Evolutionary conservation across 1,140 invertebrate species (phyloP).

Genomic region (Onthophagus taurus): DNA sequence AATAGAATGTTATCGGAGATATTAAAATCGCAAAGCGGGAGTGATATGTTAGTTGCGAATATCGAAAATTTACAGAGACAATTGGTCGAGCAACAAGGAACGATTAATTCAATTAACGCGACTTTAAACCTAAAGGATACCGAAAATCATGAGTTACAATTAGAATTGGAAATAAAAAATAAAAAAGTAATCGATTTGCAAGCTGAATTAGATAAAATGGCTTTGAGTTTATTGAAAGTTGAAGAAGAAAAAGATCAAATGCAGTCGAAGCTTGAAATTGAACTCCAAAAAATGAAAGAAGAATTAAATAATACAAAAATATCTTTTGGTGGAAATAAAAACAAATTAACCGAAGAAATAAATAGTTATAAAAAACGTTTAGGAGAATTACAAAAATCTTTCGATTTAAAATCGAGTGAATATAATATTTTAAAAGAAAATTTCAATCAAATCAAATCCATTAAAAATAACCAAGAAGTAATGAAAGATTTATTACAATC

Average conservation of each 20-base stretch:
- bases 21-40: slow-evolving; percentile 45
- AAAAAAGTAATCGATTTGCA: slow-evolving; percentile 40
- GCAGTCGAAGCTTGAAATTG: slow-evolving; percentile 32
- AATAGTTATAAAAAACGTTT: slow-evolving; percentile 11
- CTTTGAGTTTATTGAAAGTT: slow-evolving; percentile 32
- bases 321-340: slow-evolving; percentile 13
- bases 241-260: slow-evolving; percentile 35
- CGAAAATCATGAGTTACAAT: slow-evolving; percentile 43
- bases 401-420: slow-evolving; percentile 34
- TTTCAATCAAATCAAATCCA: slow-evolving; percentile 38
- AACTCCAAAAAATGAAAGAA: slow-evolving; percentile 28
- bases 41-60: slow-evolving; percentile 49
- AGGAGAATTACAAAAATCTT: slow-evolving; percentile 21
- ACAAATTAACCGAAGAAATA: slow-evolving; percentile 13
- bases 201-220: slow-evolving; percentile 37
- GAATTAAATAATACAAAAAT: slow-evolving; percentile 27
- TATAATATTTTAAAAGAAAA: slow-evolving; percentile 38
- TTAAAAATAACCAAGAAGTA: slow-evolving; percentile 34
- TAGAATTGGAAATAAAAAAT: slow-evolving; percentile 40
- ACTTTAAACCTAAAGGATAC: slow-evolving; percentile 42
- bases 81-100: slow-evolving; percentile 49
- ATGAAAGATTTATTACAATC: slow-evolving; percentile 38
- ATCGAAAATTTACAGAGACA: slow-evolving; percentile 52
- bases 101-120: slow-evolving; percentile 41
- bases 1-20: slow-evolving; percentile 56